phyloP scores from a whole-genome alignment of 2,888 invertebrate species.

The Mythimna impura region DNA sequence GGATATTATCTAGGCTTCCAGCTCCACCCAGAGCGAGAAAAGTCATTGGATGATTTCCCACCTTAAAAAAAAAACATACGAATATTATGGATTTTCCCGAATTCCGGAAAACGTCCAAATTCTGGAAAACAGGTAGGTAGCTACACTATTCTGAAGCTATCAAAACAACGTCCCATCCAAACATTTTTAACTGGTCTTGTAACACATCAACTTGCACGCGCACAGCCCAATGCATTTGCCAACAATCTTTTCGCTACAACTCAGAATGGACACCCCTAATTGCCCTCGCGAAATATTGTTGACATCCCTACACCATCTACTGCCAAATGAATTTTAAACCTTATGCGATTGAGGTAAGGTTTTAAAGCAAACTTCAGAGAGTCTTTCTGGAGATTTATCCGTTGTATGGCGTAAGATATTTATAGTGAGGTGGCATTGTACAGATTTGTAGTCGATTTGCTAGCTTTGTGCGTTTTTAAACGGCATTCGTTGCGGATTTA shows the following conservation, averaged over 20 bases:
- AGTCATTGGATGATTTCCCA: no score
- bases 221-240: slow-evolving; percentile 64
- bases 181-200: slow-evolving; percentile 2
- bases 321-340: slow-evolving; percentile 26
- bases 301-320: slow-evolving; percentile 66
- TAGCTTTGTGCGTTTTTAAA: slow-evolving; percentile 64
- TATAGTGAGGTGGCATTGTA: slow-evolving; percentile 78
- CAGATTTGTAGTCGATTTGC: slow-evolving; percentile 80
- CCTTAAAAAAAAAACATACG: no score
- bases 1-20: no score
- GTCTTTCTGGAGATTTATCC: slow-evolving; percentile 75
- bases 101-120: no score
- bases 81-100: no score
- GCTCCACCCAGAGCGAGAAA: no score
- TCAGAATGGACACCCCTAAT: slow-evolving; percentile 78
- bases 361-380: slow-evolving; percentile 41
- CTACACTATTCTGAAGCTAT: no score
- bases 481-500: slow-evolving; percentile 51
- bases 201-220: slow-evolving; percentile 20
- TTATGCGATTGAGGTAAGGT: slow-evolving; percentile 1
- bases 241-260: slow-evolving; percentile 76
- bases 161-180: not conserved
- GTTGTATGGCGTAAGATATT: slow-evolving; percentile 75
- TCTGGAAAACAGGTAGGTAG: no score
- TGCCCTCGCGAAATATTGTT: slow-evolving; percentile 78